Percentiles rank a stretch among this genome's conserved stretches.
Conservation (phyloP, 2,113 vertebrate genomes). For the Cephalopterus ornatus region DNA sequence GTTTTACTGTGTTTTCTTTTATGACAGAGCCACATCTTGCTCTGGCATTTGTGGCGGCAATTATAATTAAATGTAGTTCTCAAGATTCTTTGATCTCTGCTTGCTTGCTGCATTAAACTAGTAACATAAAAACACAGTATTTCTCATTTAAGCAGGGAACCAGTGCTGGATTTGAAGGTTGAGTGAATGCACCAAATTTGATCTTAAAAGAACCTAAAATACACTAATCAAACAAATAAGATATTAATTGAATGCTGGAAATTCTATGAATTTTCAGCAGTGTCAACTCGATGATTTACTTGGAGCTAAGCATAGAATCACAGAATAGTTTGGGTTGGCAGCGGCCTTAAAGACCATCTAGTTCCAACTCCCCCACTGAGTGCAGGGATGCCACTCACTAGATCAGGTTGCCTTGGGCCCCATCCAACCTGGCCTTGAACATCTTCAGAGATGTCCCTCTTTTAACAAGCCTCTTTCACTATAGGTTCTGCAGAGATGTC, state of each 20-base stretch:
- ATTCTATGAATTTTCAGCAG: background rate
- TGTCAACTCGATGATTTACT: background rate
- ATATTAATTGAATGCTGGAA: background rate
- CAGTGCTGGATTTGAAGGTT: background rate
- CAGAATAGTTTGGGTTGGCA: background rate
- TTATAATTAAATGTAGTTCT: slow-evolving; percentile 67
- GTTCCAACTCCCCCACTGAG: background rate
- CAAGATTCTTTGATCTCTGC: slow-evolving; percentile 66
- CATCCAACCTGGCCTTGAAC: background rate
- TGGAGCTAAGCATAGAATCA: background rate
- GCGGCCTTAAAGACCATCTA: background rate
- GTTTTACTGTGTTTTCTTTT: slow-evolving; percentile 75
- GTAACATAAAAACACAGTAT: slow-evolving; percentile 34
- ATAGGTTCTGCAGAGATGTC: background rate
- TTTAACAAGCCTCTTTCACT: background rate
- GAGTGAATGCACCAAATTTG: background rate
- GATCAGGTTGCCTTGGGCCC: background rate
- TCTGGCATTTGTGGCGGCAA: slow-evolving; percentile 59
- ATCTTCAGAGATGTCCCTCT: background rate
- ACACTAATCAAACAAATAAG: background rate
- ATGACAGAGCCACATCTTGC: slow-evolving; percentile 68
- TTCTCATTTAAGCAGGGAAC: background rate
- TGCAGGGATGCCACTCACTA: background rate
- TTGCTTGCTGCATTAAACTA: slow-evolving; percentile 52
- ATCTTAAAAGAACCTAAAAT: background rate